These are phyloP conservation scores for Ariopsis seemanni DNA, from an alignment of 2,113 vertebrate genomes.

Conservation along the genomic window DNA sequence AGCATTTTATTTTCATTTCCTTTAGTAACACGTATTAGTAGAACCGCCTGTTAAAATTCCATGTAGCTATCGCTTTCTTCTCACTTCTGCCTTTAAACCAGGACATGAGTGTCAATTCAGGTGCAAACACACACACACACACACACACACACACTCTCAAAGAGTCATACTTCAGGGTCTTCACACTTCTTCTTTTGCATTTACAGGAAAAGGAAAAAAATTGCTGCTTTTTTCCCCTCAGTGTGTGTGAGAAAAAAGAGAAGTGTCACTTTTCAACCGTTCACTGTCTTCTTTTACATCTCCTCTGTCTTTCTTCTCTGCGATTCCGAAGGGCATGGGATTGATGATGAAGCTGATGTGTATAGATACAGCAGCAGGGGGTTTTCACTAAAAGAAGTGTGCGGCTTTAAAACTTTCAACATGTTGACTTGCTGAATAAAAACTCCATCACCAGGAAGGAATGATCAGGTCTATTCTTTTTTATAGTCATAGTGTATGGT, in stretches of 20 bases:
- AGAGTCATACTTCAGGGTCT: not conserved
- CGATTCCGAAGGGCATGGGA: constrained; percentile 46
- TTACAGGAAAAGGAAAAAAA: not conserved
- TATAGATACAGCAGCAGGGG: constrained; percentile 47
- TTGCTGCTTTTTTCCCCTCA: not conserved
- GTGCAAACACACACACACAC: not conserved
- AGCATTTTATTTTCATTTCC: not conserved
- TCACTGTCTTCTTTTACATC: not conserved
- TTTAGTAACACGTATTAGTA: not conserved
- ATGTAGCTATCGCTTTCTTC: not conserved
- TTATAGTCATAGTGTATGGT: not conserved
- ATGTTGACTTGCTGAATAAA: not conserved
- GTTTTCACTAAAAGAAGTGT: constrained; percentile 51
- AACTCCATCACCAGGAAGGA: not conserved
- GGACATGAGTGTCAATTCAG: constrained; percentile 4
- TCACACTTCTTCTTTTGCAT: not conserved
- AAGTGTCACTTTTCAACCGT: not conserved
- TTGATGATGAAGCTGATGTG: constrained; percentile 59
- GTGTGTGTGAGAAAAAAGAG: not conserved
- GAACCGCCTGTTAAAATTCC: not conserved
- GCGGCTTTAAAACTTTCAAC: constrained; percentile 31
- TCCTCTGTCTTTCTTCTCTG: constrained; percentile 28
- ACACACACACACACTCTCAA: not conserved
- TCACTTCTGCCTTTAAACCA: constrained; percentile 25
- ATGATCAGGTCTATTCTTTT: not conserved